These are phyloP conservation scores for Actias luna DNA, from an alignment of 2,888 invertebrate genomes.

Conservation along the genomic window DNA sequence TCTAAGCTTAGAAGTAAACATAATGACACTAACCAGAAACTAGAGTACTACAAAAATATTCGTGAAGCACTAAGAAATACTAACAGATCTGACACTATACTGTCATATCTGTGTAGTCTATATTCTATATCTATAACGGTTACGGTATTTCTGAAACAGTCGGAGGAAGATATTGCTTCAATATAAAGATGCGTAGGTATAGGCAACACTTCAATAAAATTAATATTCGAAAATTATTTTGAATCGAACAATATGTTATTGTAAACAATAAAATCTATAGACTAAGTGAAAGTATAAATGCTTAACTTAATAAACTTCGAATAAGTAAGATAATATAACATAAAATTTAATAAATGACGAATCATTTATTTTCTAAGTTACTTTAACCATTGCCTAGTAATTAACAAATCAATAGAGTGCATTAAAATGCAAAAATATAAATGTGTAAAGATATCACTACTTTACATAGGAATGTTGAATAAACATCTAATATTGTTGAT, in stretches of 20 bases:
- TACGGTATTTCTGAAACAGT: slow-evolving; percentile 23
- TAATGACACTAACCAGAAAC: not conserved
- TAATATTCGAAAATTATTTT: not conserved
- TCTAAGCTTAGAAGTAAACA: no score
- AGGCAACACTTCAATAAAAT: not conserved
- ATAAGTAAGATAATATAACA: not conserved
- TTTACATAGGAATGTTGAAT: no score
- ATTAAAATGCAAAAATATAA: no score
- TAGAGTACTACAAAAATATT: not conserved
- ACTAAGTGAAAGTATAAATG: not conserved
- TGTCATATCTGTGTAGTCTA: not conserved
- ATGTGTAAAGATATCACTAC: no score
- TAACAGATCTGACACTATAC: not conserved
- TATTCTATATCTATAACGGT: slow-evolving; percentile 3
- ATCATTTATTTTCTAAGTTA: no score
- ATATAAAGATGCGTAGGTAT: not conserved
- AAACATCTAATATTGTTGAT: no score
- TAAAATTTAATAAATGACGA: not conserved
- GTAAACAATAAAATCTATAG: not conserved
- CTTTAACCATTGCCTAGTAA: no score
- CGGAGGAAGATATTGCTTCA: slow-evolving; percentile 30
- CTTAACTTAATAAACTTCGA: not conserved
- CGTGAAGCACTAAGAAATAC: not conserved
- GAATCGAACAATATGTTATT: not conserved
- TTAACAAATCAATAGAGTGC: no score